Conservation (phyloP, 2,113 vertebrate species). For the Ciconia stormi region DNA sequence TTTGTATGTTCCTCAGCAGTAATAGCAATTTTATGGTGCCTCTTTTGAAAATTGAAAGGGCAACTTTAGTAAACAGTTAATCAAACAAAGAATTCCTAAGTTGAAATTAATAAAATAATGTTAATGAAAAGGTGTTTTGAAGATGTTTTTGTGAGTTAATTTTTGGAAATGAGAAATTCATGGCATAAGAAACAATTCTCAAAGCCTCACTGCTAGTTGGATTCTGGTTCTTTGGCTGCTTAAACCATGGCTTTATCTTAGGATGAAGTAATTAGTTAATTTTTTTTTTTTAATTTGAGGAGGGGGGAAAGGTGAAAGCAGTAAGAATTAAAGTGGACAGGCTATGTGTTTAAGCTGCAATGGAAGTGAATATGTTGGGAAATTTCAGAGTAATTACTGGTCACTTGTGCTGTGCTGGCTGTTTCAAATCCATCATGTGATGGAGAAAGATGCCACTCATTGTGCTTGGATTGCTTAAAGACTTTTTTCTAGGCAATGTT, state of each 20-base stretch:
- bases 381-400: not conserved
- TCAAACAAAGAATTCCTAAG: not conserved
- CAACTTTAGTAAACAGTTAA: not conserved
- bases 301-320: not conserved
- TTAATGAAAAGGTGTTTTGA: not conserved
- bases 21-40: not conserved
- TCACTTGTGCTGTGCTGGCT: not conserved
- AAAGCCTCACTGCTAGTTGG: not conserved
- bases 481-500: not conserved
- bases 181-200: not conserved
- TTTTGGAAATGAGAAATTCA: not conserved
- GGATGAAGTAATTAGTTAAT: not conserved
- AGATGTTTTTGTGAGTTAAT: not conserved
- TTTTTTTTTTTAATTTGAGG: not conserved
- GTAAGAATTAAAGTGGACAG: not conserved
- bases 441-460: not conserved
- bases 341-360: not conserved
- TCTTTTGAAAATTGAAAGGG: not conserved
- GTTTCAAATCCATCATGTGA: not conserved
- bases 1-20: not conserved
- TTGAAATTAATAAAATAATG: not conserved
- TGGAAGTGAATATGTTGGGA: not conserved
- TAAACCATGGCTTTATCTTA: not conserved
- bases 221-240: not conserved
- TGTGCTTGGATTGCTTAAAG: not conserved